These are phyloP conservation scores for Megaceryle torquata DNA, from an alignment of 2,113 vertebrate species.

Conservation along the genomic window DNA sequence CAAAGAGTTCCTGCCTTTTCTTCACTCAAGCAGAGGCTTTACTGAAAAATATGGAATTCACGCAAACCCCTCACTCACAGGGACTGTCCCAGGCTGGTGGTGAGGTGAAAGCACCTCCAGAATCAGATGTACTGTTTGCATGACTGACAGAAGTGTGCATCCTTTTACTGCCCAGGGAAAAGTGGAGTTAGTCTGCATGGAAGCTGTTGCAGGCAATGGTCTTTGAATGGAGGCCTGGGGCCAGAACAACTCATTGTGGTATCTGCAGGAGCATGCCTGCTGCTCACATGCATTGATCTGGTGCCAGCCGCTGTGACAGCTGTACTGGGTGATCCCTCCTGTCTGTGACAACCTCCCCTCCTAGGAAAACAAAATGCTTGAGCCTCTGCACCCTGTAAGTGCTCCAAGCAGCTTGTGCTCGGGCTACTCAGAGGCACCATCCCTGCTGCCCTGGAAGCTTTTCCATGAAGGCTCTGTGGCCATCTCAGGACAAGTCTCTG, in stretches of 20 bases:
- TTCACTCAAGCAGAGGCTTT: background rate
- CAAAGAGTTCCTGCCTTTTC: background rate
- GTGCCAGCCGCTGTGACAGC: background rate
- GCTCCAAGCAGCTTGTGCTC: background rate
- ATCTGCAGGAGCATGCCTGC: background rate
- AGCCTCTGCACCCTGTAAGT: rapidly evolving
- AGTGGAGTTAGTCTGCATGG: background rate
- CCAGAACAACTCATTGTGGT: background rate
- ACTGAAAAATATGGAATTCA: rapidly evolving
- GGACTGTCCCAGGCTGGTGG: background rate
- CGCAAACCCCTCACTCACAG: background rate
- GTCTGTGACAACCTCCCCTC: background rate
- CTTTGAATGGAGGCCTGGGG: background rate
- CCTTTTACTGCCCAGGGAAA: rapidly evolving
- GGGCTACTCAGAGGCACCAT: background rate
- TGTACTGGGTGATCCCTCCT: rapidly evolving
- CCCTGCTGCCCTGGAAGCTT: background rate
- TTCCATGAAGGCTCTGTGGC: background rate
- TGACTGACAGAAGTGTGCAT: rapidly evolving
- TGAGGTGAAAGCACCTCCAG: background rate
- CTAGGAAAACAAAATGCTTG: background rate
- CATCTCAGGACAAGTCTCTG: background rate
- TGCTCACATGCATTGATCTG: background rate
- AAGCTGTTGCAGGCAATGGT: background rate
- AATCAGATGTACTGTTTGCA: background rate